These are phyloP conservation scores for Todiramphus chloris DNA, from an alignment of 2,113 vertebrate species.

Conservation along the genomic window DNA sequence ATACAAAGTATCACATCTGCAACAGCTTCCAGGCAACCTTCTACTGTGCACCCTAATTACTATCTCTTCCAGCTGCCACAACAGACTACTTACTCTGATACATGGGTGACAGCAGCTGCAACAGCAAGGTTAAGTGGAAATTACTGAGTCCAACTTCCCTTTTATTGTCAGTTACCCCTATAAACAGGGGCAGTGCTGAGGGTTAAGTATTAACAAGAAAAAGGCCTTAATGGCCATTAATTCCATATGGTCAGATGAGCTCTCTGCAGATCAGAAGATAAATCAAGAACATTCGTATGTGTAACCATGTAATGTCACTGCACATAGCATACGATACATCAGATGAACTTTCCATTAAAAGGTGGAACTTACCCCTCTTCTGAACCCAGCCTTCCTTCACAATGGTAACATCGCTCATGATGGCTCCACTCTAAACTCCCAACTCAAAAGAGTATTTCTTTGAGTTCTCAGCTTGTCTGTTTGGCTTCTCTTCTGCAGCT, in stretches of 20 bases:
- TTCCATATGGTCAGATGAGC: neutral
- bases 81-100: neutral
- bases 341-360: neutral
- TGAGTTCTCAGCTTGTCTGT: slow-evolving; percentile 77
- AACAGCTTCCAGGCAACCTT: neutral
- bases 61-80: neutral
- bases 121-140: neutral
- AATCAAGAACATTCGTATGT: neutral
- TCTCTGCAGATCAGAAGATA: neutral
- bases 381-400: slow-evolving; percentile 99
- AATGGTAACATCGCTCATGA: slow-evolving; percentile 99
- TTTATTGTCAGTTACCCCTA: neutral
- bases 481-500: slow-evolving; percentile 81
- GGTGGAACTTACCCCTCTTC: slow-evolving; percentile 92
- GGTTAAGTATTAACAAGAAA: neutral
- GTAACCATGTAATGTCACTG: neutral
- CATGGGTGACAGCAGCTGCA: neutral
- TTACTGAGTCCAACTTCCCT: neutral
- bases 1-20: neutral
- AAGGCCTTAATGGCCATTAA: neutral
- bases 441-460: slow-evolving; percentile 84
- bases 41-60: neutral
- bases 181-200: neutral
- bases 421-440: slow-evolving; percentile 89
- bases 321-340: rapidly evolving